Percentiles rank a stretch among this genome's conserved stretches.
Evolutionary conservation across 2,113 vertebrate species (phyloP).

Genomic region (Psittacus erithacus): DNA sequence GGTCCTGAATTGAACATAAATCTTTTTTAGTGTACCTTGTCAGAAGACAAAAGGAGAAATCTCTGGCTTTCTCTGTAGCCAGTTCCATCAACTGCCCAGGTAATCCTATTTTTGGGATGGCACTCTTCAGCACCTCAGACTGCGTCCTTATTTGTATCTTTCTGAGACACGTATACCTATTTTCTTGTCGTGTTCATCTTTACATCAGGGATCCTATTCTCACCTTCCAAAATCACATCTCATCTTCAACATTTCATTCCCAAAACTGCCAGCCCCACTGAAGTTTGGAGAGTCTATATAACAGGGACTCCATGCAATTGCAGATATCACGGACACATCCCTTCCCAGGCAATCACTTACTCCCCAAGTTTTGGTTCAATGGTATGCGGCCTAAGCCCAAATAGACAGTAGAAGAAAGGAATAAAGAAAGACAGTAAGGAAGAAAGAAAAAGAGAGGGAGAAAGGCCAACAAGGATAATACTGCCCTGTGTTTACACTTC

Average conservation of each 20-base stretch:
- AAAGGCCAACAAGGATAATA: background rate
- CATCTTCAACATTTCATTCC: background rate
- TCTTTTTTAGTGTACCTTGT: background rate
- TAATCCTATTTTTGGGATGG: background rate
- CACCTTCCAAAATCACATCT: background rate
- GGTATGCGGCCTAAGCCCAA: background rate
- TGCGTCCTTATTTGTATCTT: background rate
- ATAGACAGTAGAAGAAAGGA: background rate
- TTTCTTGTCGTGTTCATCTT: background rate
- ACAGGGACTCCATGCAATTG: background rate
- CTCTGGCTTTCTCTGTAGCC: background rate
- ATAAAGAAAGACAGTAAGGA: background rate
- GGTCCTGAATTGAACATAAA: background rate
- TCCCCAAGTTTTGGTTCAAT: background rate
- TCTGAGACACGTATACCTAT: accelerated
- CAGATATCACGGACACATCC: accelerated
- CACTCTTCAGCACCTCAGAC: background rate
- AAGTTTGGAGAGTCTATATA: background rate
- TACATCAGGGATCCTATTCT: background rate
- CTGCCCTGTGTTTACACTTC: background rate
- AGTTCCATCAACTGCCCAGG: background rate
- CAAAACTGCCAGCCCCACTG: background rate
- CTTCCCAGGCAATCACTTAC: background rate
- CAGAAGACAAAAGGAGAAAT: background rate
- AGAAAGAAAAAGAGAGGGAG: background rate